Evolutionary conservation across 2,888 invertebrate genomes (phyloP).

Genomic region (Lacanobia oleracea): DNA sequence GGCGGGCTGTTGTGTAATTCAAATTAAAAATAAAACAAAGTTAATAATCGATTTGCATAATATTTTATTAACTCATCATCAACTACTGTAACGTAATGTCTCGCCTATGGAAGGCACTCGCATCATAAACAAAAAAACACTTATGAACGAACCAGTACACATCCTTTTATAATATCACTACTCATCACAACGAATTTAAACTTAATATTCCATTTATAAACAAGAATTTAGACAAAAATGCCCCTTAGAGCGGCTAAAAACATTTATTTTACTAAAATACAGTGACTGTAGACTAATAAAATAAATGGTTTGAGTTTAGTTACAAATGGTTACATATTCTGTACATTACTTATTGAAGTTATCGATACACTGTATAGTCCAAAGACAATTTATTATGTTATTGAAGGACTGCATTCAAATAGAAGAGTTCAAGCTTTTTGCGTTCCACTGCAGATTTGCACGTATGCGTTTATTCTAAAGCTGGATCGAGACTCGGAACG

Average conservation of each 20-base stretch:
- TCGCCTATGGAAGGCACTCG: conserved; percentile 54
- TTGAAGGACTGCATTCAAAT: background rate
- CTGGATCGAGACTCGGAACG: too few species aligned
- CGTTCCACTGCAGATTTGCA: background rate
- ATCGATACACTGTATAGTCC: conserved; percentile 37
- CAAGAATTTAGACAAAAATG: conserved; percentile 18
- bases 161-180: conserved; percentile 12
- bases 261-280: background rate
- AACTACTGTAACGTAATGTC: conserved; percentile 53
- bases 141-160: conserved; percentile 49
- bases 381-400: conserved; percentile 16
- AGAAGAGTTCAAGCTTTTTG: background rate
- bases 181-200: conserved; percentile 32
- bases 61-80: conserved; percentile 64
- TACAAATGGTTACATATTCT: conserved; percentile 27
- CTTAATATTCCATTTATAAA: conserved; percentile 21
- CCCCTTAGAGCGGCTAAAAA: conserved; percentile 18
- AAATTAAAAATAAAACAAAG: conserved; percentile 12
- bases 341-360: conserved; percentile 26
- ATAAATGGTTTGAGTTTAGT: background rate
- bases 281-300: too few species aligned
- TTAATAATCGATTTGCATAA: conserved; percentile 30
- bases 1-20: background rate
- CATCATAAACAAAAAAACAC: conserved; percentile 42
- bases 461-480: background rate